Base-by-base conservation (phyloP, 2,797 vertebrate genomes). In the Tarsius wallacei region DNA sequence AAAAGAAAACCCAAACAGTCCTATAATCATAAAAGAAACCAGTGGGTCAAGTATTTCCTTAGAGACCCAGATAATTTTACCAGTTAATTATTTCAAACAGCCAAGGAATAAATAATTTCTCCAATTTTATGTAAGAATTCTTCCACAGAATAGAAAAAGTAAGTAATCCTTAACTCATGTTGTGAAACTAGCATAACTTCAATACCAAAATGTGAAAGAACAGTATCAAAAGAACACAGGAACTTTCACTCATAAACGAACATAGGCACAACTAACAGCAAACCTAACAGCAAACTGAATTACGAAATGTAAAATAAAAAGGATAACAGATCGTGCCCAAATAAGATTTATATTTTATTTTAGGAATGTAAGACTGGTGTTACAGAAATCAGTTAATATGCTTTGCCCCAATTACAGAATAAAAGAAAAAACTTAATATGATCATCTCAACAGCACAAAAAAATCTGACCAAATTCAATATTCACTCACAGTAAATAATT, bases 271-370 rank as follows among this genome's bases (percentile, higher is more conserved):
- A 42, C 42, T 42, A 42, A 42, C 42, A 42, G 42, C 42, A 87
- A 91, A 71, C 64, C 28, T 51, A 90, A 89, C 3, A 89, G 26
- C 73, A 90, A 93, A 89, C 17, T 68, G n/a, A 81, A 85, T 80
- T 94, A 78, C 74, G 9, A 6, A 33, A n/a, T 82, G 26, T 59
- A 55, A 91, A 71, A 66, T 92, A 85, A 85, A 85, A 73, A 94
- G 13, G 15, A 66, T 49, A 96, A 53, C 19, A 59, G 31, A 80
- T 68, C 28, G 76, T 5, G n/a, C n/a, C n/a, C 85, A 93, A 74
- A 19, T 68, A 89, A 42, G 51, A 49, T 33, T 88, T 74, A 82
- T 82, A 87, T 96, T 33, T 88, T 74, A 82, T 82, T 90, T 96
- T 78, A 91, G 64, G 16, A 64, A 61, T 68, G 21, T 22, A 91